phyloP scores from a whole-genome alignment of 2,113 vertebrate genomes.

The Oreochromis tanganicae region DNA sequence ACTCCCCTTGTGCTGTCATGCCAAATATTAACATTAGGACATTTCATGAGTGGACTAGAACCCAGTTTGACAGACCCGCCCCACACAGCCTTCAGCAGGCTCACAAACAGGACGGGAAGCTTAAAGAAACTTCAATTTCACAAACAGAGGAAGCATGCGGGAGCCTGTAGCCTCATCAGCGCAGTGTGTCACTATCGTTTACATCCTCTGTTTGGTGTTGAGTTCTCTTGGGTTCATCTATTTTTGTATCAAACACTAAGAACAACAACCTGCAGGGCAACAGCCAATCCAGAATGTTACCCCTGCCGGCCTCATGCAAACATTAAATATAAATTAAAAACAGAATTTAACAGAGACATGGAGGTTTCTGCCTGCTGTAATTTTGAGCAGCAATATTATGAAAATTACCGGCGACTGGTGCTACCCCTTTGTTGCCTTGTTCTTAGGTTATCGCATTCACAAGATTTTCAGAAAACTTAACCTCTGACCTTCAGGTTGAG shows the following conservation, averaged over 20 bases:
- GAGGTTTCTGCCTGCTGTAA: accelerated
- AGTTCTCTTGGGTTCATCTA: not conserved
- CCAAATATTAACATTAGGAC: not conserved
- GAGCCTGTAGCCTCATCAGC: not conserved
- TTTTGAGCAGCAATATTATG: not conserved
- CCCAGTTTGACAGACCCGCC: not conserved
- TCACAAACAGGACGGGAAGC: not conserved
- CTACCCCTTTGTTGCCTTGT: not conserved
- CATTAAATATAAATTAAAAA: not conserved
- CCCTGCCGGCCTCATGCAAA: not conserved
- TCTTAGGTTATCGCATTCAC: not conserved
- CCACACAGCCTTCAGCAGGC: not conserved
- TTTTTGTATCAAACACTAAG: not conserved
- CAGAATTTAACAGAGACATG: not conserved
- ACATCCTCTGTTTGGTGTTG: not conserved
- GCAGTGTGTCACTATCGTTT: not conserved
- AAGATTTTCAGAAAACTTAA: not conserved
- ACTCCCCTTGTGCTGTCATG: not conserved
- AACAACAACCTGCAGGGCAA: not conserved
- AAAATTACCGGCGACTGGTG: not conserved
- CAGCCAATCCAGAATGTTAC: not conserved
- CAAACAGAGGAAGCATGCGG: not conserved
- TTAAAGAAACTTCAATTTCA: not conserved
- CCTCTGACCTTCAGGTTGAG: not conserved
- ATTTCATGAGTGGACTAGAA: not conserved